Percentiles rank a stretch among this genome's conserved stretches.
Evolutionary conservation across 2,797 vertebrate species (phyloP).

Genomic region (Spheniscus humboldti): DNA sequence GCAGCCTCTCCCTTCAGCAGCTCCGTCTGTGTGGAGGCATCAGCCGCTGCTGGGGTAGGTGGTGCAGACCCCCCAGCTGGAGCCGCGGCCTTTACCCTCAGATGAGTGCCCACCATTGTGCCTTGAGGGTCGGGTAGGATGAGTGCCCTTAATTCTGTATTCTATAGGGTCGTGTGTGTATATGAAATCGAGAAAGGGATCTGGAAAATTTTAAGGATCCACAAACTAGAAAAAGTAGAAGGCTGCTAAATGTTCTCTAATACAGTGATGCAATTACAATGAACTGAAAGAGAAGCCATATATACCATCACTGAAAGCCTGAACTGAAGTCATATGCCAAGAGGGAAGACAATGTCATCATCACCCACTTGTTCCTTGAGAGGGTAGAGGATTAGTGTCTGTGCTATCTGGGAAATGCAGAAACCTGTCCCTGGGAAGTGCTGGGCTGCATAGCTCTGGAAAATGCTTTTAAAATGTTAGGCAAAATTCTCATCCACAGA

Average conservation of each 20-base stretch:
- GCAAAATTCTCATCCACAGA: neutral
- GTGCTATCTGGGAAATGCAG: neutral
- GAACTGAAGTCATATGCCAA: neutral
- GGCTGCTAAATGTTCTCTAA: neutral
- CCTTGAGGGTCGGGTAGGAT: no score
- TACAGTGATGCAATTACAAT: neutral
- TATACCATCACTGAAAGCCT: neutral
- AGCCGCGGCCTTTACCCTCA: no score
- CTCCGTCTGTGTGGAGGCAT: no score
- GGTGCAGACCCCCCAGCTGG: no score
- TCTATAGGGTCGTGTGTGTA: neutral
- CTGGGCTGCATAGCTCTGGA: neutral
- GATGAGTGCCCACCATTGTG: no score
- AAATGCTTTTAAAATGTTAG: neutral
- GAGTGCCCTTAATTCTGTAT: neutral
- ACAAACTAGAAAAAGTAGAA: neutral
- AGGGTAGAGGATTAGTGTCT: neutral
- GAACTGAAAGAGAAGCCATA: neutral
- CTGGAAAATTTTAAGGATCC: neutral
- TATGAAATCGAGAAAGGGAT: neutral
- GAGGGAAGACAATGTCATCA: neutral
- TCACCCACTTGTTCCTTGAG: neutral
- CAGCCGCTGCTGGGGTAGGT: no score
- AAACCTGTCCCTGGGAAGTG: neutral
- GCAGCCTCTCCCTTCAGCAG: no score